Percentiles rank a stretch among this genome's conserved stretches.
Evolutionary conservation across 2,113 vertebrate species (phyloP).

Genomic region (Lucifuga dentata): DNA sequence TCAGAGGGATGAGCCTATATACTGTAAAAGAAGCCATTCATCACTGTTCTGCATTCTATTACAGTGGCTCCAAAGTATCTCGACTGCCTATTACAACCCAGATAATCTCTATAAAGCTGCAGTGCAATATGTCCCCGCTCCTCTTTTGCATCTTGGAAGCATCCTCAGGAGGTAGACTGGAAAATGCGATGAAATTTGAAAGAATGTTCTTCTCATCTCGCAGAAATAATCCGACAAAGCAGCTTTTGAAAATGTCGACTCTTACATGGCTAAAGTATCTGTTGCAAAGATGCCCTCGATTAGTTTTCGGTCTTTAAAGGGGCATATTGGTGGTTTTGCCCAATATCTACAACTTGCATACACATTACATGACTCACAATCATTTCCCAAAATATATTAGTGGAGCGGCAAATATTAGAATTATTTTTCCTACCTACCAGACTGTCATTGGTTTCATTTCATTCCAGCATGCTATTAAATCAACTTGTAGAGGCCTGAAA

Average conservation of each 20-base stretch:
- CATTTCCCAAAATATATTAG: no score
- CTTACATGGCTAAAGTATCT: background rate
- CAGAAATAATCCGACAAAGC: slow-evolving; percentile 28
- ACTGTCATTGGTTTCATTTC: no score
- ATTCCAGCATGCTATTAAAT: no score
- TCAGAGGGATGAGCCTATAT: slow-evolving; percentile 67
- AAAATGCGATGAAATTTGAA: slow-evolving; percentile 48
- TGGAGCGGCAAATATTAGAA: no score
- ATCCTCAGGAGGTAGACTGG: slow-evolving; percentile 31
- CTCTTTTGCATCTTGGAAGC: slow-evolving; percentile 45
- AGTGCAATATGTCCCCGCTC: slow-evolving; percentile 36
- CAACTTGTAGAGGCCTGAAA: no score
- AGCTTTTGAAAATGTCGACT: no score
- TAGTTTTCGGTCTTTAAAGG: background rate
- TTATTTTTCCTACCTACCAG: no score
- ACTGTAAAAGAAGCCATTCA: slow-evolving; percentile 77
- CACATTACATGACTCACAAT: no score
- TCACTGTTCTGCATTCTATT: slow-evolving; percentile 79
- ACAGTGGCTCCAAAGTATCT: slow-evolving; percentile 65
- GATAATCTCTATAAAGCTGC: slow-evolving; percentile 67
- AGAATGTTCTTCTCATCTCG: slow-evolving; percentile 41
- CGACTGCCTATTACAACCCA: slow-evolving; percentile 50
- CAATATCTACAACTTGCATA: no score
- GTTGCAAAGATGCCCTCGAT: background rate
- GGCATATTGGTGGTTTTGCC: no score